Evolutionary conservation across 2,113 vertebrate genomes (phyloP).

Genomic region (Ophiodon elongatus): DNA sequence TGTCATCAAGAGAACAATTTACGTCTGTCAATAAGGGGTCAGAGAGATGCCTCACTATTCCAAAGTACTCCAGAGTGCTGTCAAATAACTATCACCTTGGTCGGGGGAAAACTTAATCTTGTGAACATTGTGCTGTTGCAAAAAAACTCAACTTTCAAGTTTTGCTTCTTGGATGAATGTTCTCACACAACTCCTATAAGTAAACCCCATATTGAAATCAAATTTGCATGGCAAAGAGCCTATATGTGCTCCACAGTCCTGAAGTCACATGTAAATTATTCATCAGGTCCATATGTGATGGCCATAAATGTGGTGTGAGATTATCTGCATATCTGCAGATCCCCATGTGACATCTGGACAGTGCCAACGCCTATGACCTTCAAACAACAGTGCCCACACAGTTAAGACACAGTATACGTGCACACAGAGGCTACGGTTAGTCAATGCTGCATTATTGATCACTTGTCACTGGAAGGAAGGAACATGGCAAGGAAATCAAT

Average conservation of each 20-base stretch:
- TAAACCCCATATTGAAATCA: constrained; percentile 22
- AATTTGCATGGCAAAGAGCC: constrained; percentile 32
- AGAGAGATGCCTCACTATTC: constrained; percentile 14
- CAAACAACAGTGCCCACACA: constrained; percentile 20
- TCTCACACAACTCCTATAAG: neutral
- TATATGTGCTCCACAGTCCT: neutral
- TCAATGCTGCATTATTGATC: constrained; percentile 77
- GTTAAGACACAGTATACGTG: constrained; percentile 41
- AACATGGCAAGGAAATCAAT: constrained; percentile 79
- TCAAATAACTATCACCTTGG: constrained; percentile 9
- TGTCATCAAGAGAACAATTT: constrained; percentile 47
- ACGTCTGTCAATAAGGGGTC: constrained; percentile 34
- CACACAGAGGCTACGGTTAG: constrained; percentile 44
- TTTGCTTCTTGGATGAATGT: neutral
- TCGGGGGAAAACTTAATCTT: neutral
- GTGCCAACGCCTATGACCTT: constrained; percentile 60
- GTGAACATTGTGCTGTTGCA: neutral
- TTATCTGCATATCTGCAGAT: neutral
- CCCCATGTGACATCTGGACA: constrained; percentile 22
- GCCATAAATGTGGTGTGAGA: constrained; percentile 2
- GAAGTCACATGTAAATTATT: constrained; percentile 50
- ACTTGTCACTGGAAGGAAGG: constrained; percentile 73
- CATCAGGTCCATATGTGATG: constrained; percentile 29
- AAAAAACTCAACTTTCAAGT: neutral
- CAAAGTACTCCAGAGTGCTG: neutral